Conservation (phyloP, 35 echinoderm and acorn worm species). For the Apostichopus californicus region DNA sequence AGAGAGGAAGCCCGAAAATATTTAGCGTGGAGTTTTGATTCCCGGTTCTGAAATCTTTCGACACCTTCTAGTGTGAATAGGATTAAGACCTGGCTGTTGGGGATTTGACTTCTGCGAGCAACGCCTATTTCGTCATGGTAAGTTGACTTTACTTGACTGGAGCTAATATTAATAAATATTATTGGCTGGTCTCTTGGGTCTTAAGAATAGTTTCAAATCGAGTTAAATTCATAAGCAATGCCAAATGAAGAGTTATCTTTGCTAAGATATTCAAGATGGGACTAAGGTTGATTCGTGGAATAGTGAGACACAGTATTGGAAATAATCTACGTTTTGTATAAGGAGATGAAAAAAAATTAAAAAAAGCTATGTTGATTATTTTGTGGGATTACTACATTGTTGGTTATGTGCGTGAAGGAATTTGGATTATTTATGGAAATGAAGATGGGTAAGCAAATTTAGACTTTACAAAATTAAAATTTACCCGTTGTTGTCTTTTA, state of each 20-base stretch:
- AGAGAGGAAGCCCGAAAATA: background rate
- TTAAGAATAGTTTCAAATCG: background rate
- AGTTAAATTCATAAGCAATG: constrained; percentile 26
- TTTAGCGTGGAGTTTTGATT: background rate
- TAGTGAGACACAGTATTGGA: no score
- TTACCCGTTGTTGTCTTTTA: no score
- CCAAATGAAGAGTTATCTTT: no score
- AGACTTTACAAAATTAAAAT: background rate
- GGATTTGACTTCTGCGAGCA: constrained; percentile 9
- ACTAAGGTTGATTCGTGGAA: no score
- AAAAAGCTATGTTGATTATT: no score
- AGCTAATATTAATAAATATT: constrained; percentile 46
- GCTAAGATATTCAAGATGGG: no score
- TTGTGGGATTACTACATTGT: background rate
- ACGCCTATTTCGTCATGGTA: constrained; percentile 31
- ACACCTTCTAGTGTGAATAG: constrained; percentile 33
- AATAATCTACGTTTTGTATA: no score
- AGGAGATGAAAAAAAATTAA: no score
- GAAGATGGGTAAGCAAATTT: background rate
- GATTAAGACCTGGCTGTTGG: constrained; percentile 33
- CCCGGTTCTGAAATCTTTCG: constrained; percentile 3
- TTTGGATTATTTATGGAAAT: background rate
- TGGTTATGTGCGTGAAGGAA: background rate
- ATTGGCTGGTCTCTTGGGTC: constrained; percentile 11
- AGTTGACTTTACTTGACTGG: constrained; percentile 1